Evolutionary conservation across 1,140 invertebrate species (phyloP), one percentile per base, ranked within the genome.

Genomic region (Cherax destructor): DNA sequence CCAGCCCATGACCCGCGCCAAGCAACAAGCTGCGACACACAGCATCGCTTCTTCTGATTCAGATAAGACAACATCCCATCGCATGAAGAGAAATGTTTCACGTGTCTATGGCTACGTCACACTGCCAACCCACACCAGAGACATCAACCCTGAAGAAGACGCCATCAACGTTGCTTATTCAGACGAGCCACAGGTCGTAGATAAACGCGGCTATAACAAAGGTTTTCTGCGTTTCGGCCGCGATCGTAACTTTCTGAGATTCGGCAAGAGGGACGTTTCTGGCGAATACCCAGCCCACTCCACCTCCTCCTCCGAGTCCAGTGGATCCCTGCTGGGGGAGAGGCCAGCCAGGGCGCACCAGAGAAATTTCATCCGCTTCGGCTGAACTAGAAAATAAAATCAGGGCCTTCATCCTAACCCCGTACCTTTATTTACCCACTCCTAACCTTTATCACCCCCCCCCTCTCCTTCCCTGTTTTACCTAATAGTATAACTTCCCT

Each of bases 181-280:
- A 56, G 87, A 74, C 2, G 59, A 69, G 21, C 41, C 59, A 50
- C 65, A 16, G 13, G 56, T 10, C 56, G 65, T 83, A 18, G 52
- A 47, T 41, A 88, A 88, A 50, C 78, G 86, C 47, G 59, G n/a
- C 18, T 81, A 83, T 77, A 81, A 52, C 61, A 41, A 47, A 13
- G 72, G 65, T 65, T 88, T 88, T 78, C 65, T 81, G 21, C 87
- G 87, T 49, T 89, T 89, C 65, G 80, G 87, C 50, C 87, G 80
- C 9, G 49, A 89, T 50, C 87, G 87, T 21, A 89, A 89, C 52
- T 89, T 89, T 65, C 79, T 89, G 21, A 89, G 87, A 76, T 89
- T 89, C 49, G 87, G 87, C 41, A 89, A 89, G 65, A 49, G 87
- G 30, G 65, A 74, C 10, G 69, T 16, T 16, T 47, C 50, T 7